phyloP scores from a whole-genome alignment of 2,113 vertebrate species.

The Columba livia region DNA sequence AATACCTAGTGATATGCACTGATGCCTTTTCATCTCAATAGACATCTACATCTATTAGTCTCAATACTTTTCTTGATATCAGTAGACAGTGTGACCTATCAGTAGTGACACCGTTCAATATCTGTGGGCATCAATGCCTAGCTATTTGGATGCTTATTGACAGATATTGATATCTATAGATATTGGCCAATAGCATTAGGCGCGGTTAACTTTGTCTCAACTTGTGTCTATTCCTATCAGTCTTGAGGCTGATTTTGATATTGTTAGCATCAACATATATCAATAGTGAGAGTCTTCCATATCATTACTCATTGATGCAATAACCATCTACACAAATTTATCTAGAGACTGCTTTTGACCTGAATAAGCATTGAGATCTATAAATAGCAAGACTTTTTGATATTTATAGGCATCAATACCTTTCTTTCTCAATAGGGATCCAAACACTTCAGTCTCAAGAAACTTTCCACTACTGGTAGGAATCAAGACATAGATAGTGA shows the following conservation, averaged over 20 bases:
- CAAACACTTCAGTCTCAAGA: neutral
- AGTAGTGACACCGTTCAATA: neutral
- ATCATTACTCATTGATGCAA: neutral
- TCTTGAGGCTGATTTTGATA: neutral
- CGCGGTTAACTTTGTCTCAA: neutral
- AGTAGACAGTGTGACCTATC: neutral
- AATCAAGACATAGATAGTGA: neutral
- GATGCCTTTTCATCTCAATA: neutral
- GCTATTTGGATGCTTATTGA: neutral
- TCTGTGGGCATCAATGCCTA: neutral
- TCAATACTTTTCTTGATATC: neutral
- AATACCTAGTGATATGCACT: neutral
- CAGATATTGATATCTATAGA: neutral
- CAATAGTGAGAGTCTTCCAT: neutral
- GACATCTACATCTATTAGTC: neutral
- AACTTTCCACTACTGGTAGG: neutral
- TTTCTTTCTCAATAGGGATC: neutral
- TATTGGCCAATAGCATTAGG: neutral
- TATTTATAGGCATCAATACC: neutral
- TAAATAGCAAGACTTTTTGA: neutral
- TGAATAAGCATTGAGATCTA: neutral
- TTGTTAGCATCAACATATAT: neutral
- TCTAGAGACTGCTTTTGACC: neutral
- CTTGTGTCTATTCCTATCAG: neutral
- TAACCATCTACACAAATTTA: rapidly evolving